phyloP scores from a whole-genome alignment of 2,797 vertebrate species.

The Pagetopsis macropterus region DNA sequence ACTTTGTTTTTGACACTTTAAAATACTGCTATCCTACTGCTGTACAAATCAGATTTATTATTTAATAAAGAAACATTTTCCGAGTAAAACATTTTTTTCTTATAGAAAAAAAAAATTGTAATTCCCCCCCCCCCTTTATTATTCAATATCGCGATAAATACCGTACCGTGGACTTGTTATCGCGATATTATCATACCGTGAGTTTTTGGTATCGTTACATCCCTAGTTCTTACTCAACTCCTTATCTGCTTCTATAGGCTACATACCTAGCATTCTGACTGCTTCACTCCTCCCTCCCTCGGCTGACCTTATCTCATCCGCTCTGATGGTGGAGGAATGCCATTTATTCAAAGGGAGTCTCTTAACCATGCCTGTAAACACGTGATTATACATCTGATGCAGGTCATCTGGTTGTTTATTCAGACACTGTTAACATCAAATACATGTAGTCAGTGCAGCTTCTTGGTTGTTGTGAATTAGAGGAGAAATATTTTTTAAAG shows the following conservation, averaged over 20 bases:
- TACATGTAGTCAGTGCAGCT: not conserved
- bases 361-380: conserved; percentile 12
- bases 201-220: too few species aligned
- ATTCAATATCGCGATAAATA: too few species aligned
- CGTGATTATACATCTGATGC: not conserved
- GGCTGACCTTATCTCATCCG: conserved; percentile 61
- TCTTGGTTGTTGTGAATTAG: too few species aligned
- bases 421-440: not conserved
- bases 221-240: not conserved
- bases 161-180: too few species aligned
- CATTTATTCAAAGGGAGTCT: conserved; percentile 30
- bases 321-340: conserved; percentile 47
- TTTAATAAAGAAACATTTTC: too few species aligned
- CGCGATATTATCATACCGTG: too few species aligned
- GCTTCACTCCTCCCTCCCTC: conserved; percentile 40
- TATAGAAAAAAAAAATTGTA: too few species aligned
- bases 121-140: too few species aligned
- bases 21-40: too few species aligned
- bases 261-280: conserved; percentile 50
- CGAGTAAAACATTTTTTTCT: too few species aligned
- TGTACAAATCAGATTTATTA: too few species aligned
- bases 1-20: too few species aligned
- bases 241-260: conserved; percentile 40
- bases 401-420: not conserved
- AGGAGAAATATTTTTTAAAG: not conserved